Percentiles rank a stretch among this genome's conserved stretches.
Evolutionary conservation across 2,888 invertebrate genomes (phyloP).

Genomic region (Cerastis leucographa): DNA sequence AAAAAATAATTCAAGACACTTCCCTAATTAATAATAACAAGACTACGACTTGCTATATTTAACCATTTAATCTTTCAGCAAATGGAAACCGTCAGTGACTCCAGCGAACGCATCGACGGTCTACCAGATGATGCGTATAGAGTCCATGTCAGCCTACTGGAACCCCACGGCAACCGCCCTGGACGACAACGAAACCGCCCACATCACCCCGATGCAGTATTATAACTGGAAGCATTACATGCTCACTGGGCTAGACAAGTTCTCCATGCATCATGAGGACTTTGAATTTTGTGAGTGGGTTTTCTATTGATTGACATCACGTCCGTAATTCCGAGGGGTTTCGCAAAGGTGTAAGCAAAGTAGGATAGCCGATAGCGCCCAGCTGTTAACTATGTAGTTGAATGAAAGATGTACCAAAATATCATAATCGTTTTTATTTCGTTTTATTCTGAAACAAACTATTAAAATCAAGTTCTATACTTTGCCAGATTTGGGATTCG

Average conservation of each 20-base stretch:
- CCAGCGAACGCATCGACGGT: slow-evolving; percentile 91
- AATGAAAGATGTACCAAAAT: no score
- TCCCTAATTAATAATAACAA: neutral
- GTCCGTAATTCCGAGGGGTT: no score
- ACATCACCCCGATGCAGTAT: slow-evolving; percentile 90
- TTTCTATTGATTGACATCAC: no score
- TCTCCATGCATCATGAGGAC: slow-evolving; percentile 94
- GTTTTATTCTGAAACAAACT: no score
- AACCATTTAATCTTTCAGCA: slow-evolving; percentile 83
- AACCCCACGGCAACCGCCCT: slow-evolving; percentile 91
- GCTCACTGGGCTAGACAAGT: slow-evolving; percentile 94
- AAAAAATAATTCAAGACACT: neutral
- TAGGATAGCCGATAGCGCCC: no score
- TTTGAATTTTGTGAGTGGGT: slow-evolving; percentile 94
- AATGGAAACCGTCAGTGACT: slow-evolving; percentile 94
- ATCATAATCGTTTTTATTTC: no score
- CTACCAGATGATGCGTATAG: slow-evolving; percentile 94
- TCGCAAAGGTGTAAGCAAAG: no score
- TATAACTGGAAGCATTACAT: slow-evolving; percentile 94
- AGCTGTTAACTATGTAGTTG: no score
- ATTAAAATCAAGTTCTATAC: no score
- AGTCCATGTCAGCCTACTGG: slow-evolving; percentile 95
- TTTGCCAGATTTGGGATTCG: no score
- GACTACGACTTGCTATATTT: neutral
- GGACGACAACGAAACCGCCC: slow-evolving; percentile 88